Percentiles rank a stretch among this genome's conserved stretches.
Conservation (phyloP, 1,140 invertebrate species). For the Lamellibrachia luymesi region DNA sequence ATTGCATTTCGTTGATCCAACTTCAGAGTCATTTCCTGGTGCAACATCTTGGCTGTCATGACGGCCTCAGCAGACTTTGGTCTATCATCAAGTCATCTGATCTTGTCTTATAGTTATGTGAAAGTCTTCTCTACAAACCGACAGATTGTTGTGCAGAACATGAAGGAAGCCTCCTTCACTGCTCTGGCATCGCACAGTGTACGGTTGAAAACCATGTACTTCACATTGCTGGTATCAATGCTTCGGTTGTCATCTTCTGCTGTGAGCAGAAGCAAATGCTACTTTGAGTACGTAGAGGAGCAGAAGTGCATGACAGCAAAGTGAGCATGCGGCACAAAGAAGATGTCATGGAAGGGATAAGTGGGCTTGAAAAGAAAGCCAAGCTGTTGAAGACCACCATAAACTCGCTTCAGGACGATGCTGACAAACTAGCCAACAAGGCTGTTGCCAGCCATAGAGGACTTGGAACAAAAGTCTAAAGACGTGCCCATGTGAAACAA, state of each 20-base stretch:
- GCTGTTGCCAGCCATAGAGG: neutral
- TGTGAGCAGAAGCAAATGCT: neutral
- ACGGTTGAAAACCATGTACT: neutral
- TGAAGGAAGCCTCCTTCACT: conserved; percentile 31
- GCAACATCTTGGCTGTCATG: conserved; percentile 9
- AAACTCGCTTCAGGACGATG: conserved; percentile 3
- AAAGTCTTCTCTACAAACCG: conserved; percentile 30
- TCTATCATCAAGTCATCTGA: conserved; percentile 28
- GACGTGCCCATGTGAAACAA: no score
- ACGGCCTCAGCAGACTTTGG: conserved; percentile 25
- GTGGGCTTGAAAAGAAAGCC: neutral
- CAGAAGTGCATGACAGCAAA: neutral
- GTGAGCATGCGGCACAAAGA: neutral
- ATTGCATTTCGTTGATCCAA: no score
- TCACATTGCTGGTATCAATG: neutral
- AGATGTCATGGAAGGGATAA: neutral
- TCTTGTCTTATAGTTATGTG: conserved; percentile 39
- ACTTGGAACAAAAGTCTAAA: no score
- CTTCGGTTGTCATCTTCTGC: neutral
- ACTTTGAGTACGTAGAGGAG: neutral
- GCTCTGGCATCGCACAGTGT: conserved; percentile 17
- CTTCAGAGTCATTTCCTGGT: neutral
- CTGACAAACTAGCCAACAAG: neutral
- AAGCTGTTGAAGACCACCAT: neutral
- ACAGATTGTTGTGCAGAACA: conserved; percentile 34